phyloP scores from a whole-genome alignment of 2,797 vertebrate genomes.

The Alauda arvensis region DNA sequence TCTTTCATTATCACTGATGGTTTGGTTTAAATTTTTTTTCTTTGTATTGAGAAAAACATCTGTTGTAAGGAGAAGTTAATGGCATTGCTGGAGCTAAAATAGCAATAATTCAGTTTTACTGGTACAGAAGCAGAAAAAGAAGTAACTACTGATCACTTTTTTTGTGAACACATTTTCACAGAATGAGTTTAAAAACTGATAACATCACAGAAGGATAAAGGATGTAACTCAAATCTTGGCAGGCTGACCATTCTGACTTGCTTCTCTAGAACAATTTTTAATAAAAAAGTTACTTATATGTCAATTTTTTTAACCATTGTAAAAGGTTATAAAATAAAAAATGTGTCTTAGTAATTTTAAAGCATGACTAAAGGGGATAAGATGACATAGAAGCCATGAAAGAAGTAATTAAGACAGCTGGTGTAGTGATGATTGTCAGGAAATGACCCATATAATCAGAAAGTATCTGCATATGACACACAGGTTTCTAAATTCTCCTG shows the following conservation, averaged over 20 bases:
- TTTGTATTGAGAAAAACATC: fast-evolving
- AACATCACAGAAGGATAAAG: not conserved
- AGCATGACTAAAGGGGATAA: not conserved
- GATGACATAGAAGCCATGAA: not conserved
- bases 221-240: not conserved
- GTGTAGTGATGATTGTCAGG: not conserved
- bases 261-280: not conserved
- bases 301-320: not conserved
- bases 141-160: not conserved
- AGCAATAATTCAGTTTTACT: not conserved
- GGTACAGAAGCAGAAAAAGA: not conserved
- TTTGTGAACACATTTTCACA: not conserved
- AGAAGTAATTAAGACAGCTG: not conserved
- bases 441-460: not conserved
- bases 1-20: not conserved
- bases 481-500: not conserved
- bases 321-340: not conserved
- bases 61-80: not conserved
- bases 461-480: not conserved
- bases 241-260: not conserved
- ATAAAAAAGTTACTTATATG: not conserved
- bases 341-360: not conserved
- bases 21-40: not conserved
- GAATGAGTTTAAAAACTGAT: not conserved
- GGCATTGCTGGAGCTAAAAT: not conserved